phyloP scores from a whole-genome alignment of 2,797 vertebrate species.

The Danio albolineatus region DNA sequence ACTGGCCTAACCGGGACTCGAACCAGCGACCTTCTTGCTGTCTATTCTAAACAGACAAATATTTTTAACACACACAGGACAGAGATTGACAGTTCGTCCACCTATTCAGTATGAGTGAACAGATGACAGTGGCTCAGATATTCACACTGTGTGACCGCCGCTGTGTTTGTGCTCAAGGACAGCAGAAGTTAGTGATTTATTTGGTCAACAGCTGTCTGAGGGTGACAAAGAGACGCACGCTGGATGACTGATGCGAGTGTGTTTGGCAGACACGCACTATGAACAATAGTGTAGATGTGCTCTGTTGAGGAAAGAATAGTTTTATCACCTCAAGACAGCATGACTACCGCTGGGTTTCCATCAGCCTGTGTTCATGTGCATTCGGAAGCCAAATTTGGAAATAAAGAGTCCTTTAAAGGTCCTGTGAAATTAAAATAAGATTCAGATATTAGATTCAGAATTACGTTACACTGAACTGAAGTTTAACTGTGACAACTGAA shows the following conservation, averaged over 20 bases:
- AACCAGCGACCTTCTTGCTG: too few relatives aligned
- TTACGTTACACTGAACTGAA: too few relatives aligned
- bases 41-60: not conserved
- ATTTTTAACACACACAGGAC: not conserved
- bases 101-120: not conserved
- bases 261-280: not conserved
- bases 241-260: not conserved
- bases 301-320: not conserved
- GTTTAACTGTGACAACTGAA: too few relatives aligned
- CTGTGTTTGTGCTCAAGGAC: conserved; percentile 37
- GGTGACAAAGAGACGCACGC: not conserved
- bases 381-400: not conserved
- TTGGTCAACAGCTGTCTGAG: conserved; percentile 38
- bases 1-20: too few relatives aligned
- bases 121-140: conserved; percentile 14
- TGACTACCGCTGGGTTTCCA: not conserved
- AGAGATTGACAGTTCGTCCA: not conserved
- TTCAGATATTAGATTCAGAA: too few relatives aligned
- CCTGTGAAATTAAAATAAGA: too few relatives aligned
- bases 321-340: not conserved
- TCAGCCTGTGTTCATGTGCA: not conserved
- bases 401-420: not conserved
- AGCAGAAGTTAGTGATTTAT: conserved; percentile 17
- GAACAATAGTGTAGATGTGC: not conserved
- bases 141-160: conserved; percentile 29